Evolutionary conservation across 2,113 vertebrate genomes (phyloP), one percentile per base, ranked within the genome.

Genomic region (Etheostoma spectabile): DNA sequence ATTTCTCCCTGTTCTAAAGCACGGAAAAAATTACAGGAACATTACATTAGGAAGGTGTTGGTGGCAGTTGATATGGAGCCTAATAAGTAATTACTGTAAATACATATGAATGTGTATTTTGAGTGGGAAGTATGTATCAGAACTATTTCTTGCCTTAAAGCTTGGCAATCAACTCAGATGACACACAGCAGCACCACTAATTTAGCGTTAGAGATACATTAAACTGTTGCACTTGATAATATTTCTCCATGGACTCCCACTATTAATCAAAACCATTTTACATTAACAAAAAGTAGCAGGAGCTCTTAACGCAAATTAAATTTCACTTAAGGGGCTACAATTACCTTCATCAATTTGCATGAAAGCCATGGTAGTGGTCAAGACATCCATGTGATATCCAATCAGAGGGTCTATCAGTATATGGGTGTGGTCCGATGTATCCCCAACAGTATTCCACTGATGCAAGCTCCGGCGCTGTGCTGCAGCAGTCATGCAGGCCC

Each of bases 271-370:
- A 89, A 80, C 61, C 79, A 82, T 83, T 87, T 83, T 11, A 56
- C 66, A 83, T 77, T 72, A 51, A 74, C 62, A 63, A 87, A 79
- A 88, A 81, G 77, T n/a, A 86, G 55, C 55, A 88, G 51, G 74
- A 55, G 71, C 77, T 85, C 82, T 86, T 80, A 87, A 89, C 74
- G 59, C 82, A 89, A 85, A 81, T 89, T 62, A 86, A 62, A 75
- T 90, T 90, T 88, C 55, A 77, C 81, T 85, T 78, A 73, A 88
- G 82, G 57, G 70, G 79, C 79, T 90, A 61, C 59, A 86, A 86
- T 91, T 92, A 93, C 87, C 89, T 91, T 85, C 70, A 75, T 90
- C 80, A 80, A 86, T 88, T 91, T 87, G 86, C 85, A 91, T 83
- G 72, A 89, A 55, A 73, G 64, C 80, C 77, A 51, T 57, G 27